Evolutionary conservation across 2,888 invertebrate species (phyloP), one percentile per base, ranked within the genome.

Genomic region (Drosophila neotestacea): DNA sequence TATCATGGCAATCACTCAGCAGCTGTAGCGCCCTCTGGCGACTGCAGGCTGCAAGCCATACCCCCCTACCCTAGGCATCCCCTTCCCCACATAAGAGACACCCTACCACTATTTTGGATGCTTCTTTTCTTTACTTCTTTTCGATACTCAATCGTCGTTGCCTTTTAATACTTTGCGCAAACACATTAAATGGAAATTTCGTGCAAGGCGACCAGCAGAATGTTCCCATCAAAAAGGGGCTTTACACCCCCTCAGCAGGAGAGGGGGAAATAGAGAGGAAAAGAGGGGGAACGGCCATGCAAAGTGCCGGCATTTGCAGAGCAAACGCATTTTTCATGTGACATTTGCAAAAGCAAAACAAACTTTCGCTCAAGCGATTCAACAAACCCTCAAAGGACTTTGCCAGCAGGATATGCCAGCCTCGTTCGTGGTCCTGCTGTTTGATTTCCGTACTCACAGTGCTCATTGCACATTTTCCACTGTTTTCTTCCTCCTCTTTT

Each of bases 131-230:
- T 88, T 84, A 75, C 88, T 88, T 73, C 84, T 83, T 80, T 85
- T 77, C 89, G 88, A 89, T 89, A 89, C 85, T 87, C 85, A 85
- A 89, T 85, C 89, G 89, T 85, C 87, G 86, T 66, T 86, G 88
- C 81, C 84, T 87, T 89, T 85, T 85, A 85, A 85, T 85, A 89
- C 79, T 79, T 81, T 79, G 79, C 70, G 79, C 77, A 80, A 90
- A 82, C 77, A 84, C 82, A 78, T 89, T 87, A 90, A 89, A 90
- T 84, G 81, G 78, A 82, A 86, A 84, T 84, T 85, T 85, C 74
- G 79, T 81, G 70, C 87, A 81, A 71, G 79, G 69, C 64, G 78
- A 61, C 70, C 70, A 79, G 38, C 59, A 67, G 39, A 44, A 64
- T 60, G 73, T 42, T 50, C 52, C 32, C 27, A 34, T 27, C 54